Conservation (phyloP, 2,888 invertebrate genomes). For the Campaea margaritaria region DNA sequence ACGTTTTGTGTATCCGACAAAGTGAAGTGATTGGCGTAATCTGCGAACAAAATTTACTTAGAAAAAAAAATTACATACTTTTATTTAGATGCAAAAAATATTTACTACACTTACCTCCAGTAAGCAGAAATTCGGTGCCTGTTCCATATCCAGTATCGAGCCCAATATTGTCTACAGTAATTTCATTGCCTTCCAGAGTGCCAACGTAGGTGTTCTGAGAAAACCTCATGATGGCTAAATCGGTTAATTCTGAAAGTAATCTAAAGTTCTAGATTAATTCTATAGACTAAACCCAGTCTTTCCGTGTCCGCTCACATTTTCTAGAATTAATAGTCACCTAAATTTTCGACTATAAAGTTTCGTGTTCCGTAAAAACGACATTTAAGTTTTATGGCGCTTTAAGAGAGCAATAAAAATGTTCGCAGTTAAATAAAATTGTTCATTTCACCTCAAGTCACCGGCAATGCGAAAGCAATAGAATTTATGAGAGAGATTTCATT, state of each 20-base stretch:
- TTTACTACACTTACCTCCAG: no score
- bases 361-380: constrained; percentile 18
- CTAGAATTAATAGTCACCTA: constrained; percentile 3
- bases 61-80: no score
- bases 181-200: constrained; percentile 45
- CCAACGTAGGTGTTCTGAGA: constrained; percentile 61
- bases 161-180: constrained; percentile 53
- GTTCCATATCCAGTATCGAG: constrained; percentile 56
- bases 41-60: constrained; percentile 45
- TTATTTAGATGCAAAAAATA: no score
- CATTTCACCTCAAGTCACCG: constrained; percentile 16
- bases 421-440: constrained; percentile 23
- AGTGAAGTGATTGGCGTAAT: constrained; percentile 50
- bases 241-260: constrained; percentile 61
- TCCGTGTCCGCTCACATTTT: constrained; percentile 13
- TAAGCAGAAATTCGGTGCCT: constrained; percentile 54
- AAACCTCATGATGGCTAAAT: constrained; percentile 58
- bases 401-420: constrained; percentile 29
- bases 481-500: constrained; percentile 4
- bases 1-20: constrained; percentile 44
- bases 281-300: background rate
- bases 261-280: constrained; percentile 8
- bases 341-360: constrained; percentile 19
- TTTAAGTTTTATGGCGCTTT: constrained; percentile 27
- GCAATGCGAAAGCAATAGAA: constrained; percentile 4